Base-by-base conservation (phyloP, 1,140 invertebrate species). In the Choristoneura fumiferana region DNA sequence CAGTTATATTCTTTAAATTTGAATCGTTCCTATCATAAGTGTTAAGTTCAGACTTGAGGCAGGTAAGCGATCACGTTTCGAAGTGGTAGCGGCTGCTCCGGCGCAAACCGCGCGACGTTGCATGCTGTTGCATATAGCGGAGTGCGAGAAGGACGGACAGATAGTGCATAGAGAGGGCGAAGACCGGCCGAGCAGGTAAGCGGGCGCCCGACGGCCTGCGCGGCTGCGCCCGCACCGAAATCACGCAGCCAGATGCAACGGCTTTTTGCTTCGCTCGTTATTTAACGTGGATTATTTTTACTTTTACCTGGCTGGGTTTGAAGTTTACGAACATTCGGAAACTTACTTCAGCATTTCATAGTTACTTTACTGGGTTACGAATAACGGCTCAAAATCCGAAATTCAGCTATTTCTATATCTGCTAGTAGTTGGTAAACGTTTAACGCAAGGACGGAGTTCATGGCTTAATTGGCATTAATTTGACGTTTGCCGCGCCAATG, bases 221-320 rank as follows among this genome's bases (percentile, higher is more conserved):
- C 63, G 22, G 22, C 22, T 29, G 22, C 22, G 61, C 65, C 63
- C 60, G 64, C 69, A 69, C 57, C 59, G 63, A 69, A 71, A 71
- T 73, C 71, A 67, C 64, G 58, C 62, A 66, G 67, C 69, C 71
- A 71, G 69, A 74, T 69, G 69, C 65, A 69, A 54, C 64, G 59
- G 56, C 67, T 56, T 60, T 55, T 40, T 67, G 43, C 38, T 33
- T 55, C 54, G 29, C 59, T 29, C 22, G 22, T 29, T 29, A 45
- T 35, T 57, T 55, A 60, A 60, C 53, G 45, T 61, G 54, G 52
- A 43, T 58, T 43, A 58, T 58, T 57, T 52, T 54, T 14, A 58
- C 34, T 63, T 61, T 60, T 64, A 64, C 22, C 22, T 29, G 6
- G n/a, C n/a, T 29, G 2, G 22, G 22, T 6, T 3, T 6, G 22